These are phyloP conservation scores for Oplegnathus fasciatus DNA, from an alignment of 2,113 vertebrate genomes.

Conservation along the genomic window DNA sequence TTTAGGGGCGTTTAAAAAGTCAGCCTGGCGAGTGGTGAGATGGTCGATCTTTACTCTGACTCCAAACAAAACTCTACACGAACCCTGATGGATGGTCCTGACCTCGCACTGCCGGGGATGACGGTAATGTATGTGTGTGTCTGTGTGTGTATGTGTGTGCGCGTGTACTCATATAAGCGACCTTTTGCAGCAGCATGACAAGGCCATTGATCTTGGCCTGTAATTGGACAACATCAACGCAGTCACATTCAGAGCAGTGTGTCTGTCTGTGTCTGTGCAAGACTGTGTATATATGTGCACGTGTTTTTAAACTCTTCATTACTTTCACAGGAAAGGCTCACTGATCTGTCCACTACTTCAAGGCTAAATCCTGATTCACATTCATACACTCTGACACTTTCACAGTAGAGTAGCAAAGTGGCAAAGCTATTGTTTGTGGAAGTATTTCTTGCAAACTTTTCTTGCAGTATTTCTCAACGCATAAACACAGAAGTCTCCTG, in stretches of 20 bases:
- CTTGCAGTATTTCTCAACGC: neutral
- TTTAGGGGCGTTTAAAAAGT: constrained; percentile 48
- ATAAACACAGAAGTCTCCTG: neutral
- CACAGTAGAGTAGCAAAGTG: neutral
- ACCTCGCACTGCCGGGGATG: constrained; percentile 48
- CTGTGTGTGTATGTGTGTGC: constrained; percentile 31
- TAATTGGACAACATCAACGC: constrained; percentile 64
- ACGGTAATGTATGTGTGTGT: constrained; percentile 31
- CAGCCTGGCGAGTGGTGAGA: constrained; percentile 18
- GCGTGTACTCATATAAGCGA: constrained; percentile 44
- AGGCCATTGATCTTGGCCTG: constrained; percentile 70
- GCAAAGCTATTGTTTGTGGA: neutral
- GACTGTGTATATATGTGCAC: neutral
- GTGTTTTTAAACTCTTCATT: neutral
- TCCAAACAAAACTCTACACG: constrained; percentile 48
- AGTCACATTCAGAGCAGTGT: constrained; percentile 29
- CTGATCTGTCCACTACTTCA: constrained; percentile 26
- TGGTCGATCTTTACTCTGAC: constrained; percentile 48
- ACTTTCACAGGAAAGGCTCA: constrained; percentile 32
- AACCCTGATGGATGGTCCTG: constrained; percentile 71
- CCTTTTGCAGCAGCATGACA: constrained; percentile 68
- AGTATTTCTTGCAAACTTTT: neutral
- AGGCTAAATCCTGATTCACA: constrained; percentile 17
- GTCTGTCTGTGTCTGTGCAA: neutral
- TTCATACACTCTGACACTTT: constrained; percentile 10